phyloP scores from a whole-genome alignment of 1,140 invertebrate genomes.

The Diorhabda elongata region DNA sequence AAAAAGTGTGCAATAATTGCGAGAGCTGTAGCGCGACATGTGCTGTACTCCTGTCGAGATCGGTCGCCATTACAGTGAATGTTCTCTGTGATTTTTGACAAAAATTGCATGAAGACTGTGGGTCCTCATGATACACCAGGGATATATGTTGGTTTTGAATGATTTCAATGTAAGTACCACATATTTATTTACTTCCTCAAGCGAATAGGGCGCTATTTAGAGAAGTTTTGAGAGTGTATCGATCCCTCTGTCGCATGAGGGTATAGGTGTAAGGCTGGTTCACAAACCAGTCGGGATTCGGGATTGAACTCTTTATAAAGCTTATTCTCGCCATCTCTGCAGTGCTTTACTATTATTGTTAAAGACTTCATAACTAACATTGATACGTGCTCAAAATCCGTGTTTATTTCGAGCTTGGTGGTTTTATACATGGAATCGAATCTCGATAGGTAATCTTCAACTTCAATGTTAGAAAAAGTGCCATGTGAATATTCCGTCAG shows the following conservation, averaged over 20 bases:
- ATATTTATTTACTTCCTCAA: constrained; percentile 15
- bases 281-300: constrained; percentile 34
- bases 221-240: constrained; percentile 43
- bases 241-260: constrained; percentile 45
- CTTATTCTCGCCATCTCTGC: constrained; percentile 30
- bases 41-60: not conserved
- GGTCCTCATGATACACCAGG: constrained; percentile 44
- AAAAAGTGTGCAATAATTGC: constrained; percentile 2
- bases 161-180: constrained; percentile 45
- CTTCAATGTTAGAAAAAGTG: constrained; percentile 39
- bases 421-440: constrained; percentile 32
- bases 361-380: constrained; percentile 22
- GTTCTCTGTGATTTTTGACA: constrained; percentile 11
- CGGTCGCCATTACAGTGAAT: constrained; percentile 8
- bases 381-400: constrained; percentile 23
- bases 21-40: constrained; percentile 8
- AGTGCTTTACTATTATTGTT: constrained; percentile 29
- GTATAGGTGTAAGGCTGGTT: constrained; percentile 38
- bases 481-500: constrained; percentile 36
- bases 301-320: constrained; percentile 26
- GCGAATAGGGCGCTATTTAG: constrained; percentile 32
- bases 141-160: constrained; percentile 43
- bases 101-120: constrained; percentile 47
- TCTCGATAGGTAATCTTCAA: constrained; percentile 30
- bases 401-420: constrained; percentile 22